Evolutionary conservation across 2,113 vertebrate genomes (phyloP), one percentile per base, ranked within the genome.

Genomic region (Athene noctua): DNA sequence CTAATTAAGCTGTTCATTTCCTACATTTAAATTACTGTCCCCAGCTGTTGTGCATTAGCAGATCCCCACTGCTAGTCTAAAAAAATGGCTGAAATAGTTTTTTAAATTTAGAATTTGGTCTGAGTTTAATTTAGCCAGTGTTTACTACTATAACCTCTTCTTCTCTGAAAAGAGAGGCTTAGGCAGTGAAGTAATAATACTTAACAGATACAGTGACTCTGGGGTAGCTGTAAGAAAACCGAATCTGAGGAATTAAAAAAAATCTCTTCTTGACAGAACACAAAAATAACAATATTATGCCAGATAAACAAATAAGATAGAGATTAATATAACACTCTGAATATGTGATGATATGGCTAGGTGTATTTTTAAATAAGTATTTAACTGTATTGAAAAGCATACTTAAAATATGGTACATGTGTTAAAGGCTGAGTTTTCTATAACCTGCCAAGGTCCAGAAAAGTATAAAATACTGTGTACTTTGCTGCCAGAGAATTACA

Each of bases 81-180:
- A 95, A 93, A 90, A 54, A 66, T 78, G 85, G 38, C 88, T 78
- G 63, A 88, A 95, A 88, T 36, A 49, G 3, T 16, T 68, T 61
- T 88, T 94, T 85, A 90, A 92, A 93, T 95, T 96, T 90, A 94
- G 90, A 94, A 86, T 94, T 96, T 84, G 80, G 74, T 90, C 88
- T 93, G 91, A 94, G 46, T 96, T 95, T 94, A 95, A 92, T 96
- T 96, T 95, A 89, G 72, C 11, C 61, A 55, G 5, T 94, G 77
- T 95, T 95, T 96, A 86, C 95, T 94, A 92, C 44, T 91, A 3
- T 72, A 89, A 86, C 65, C 52, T 86, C 27, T 81, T 46, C 65
- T 91, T 85, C 70, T 82, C 54, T 73, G 36, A 49, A 80, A 58
- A 82, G 54, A 15, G 32, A 84, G 62, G 42, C 57, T 92, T 67